phyloP scores from a whole-genome alignment of 2,113 vertebrate species.

The Okapia johnstoni region DNA sequence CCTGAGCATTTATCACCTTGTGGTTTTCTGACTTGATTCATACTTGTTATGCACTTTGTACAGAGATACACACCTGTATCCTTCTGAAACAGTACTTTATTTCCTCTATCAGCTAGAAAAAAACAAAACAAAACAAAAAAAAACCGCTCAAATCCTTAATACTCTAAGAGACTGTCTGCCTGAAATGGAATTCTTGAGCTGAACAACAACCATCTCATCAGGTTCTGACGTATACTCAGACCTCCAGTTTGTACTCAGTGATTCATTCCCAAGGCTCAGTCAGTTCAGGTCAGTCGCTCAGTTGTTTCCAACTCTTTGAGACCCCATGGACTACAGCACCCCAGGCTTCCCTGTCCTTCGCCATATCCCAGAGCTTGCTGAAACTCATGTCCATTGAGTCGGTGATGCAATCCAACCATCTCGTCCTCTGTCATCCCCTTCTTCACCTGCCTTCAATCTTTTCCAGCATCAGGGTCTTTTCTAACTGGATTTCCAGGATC shows the following conservation, averaged over 20 bases:
- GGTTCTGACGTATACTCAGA: neutral
- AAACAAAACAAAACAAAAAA: neutral
- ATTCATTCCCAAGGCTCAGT: neutral
- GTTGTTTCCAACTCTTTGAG: neutral
- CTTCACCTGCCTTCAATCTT: neutral
- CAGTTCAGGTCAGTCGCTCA: neutral
- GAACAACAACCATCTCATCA: neutral
- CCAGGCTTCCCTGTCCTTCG: neutral
- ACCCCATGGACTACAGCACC: neutral
- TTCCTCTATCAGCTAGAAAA: neutral
- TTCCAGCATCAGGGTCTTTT: neutral
- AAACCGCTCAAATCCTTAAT: neutral
- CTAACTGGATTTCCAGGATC: neutral
- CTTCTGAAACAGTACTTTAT: neutral
- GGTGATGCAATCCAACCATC: neutral
- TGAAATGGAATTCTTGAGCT: neutral
- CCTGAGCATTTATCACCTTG: fast-evolving
- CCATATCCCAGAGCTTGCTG: no score
- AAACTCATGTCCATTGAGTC: neutral
- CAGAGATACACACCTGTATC: neutral
- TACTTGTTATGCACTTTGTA: neutral
- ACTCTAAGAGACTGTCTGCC: neutral
- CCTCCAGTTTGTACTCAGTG: neutral
- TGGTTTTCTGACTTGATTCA: neutral
- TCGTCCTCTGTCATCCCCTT: neutral